Base-by-base conservation (phyloP, 2,888 invertebrate species). In the Agrotis clavis region DNA sequence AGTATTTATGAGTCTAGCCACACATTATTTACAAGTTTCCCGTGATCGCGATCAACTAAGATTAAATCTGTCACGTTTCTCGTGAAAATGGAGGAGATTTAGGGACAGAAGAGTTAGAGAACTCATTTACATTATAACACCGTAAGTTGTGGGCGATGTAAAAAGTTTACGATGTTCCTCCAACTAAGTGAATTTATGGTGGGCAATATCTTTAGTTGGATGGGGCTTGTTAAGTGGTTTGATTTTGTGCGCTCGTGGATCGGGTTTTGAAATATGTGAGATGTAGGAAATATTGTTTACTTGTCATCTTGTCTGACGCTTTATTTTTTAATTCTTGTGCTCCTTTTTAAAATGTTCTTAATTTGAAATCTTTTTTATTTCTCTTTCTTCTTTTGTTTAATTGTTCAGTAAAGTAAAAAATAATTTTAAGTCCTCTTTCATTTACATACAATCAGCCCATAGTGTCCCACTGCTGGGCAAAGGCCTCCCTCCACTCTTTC, bases 51-150 rank as follows among this genome's bases (percentile, higher is more conserved):
- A 86, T 83, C 79, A 76, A 78, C 77, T 79, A 81, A 86, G 89
- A 91, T 90, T 91, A 88, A 88, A 86, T 69, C 83, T 86, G 88
- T 88, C 88, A 88, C 78, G 84, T 84, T 71, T 73, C 76, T 62
- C 63, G 71, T 76, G 77, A 87, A 88, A 88, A 86, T 85, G 82
- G 83, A 67, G 73, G 86, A 88, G 89, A 88, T 91, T 91, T 91
- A 91, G 86, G 81, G 84, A 85, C 84, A 86, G 80, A 88, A 86
- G 88, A 92, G 90, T 93, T 92, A 87, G 85, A 85, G 85, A 92
- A 92, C 92, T 93, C 90, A 92, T 94, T 93, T 93, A 90, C 93
- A 93, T 93, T 91, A 90, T 92, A 92, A 92, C 90, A 90, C 88
- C 87, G 90, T 91, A 91, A 92, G 77, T 89, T 90, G 85, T 83